Evolutionary conservation across 2,888 invertebrate genomes (phyloP).

Genomic region (Himalopsyche anomala): DNA sequence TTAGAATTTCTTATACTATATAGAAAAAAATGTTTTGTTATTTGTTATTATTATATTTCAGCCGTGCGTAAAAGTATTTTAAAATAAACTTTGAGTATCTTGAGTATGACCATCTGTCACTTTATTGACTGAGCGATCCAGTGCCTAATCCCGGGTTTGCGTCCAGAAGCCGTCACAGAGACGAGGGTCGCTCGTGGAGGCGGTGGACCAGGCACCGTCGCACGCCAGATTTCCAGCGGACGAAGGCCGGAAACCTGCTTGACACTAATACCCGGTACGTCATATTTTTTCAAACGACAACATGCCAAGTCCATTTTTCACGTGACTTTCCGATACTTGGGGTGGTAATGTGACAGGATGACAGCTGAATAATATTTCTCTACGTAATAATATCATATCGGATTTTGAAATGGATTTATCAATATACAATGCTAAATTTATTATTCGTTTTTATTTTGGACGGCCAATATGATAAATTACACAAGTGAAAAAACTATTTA

Average conservation of each 20-base stretch:
- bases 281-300: conserved; percentile 45
- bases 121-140: conserved; percentile 42
- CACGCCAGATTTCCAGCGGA: conserved; percentile 22
- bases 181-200: conserved; percentile 57
- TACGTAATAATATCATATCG: conserved; percentile 17
- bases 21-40: too few relatives aligned
- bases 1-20: too few relatives aligned
- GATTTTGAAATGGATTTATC: neutral
- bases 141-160: conserved; percentile 31
- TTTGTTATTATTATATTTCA: too few relatives aligned
- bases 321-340: conserved; percentile 42
- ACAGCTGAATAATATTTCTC: conserved; percentile 19
- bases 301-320: conserved; percentile 41
- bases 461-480: too few relatives aligned
- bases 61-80: too few relatives aligned
- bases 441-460: too few relatives aligned
- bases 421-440: conserved; percentile 9
- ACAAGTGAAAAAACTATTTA: too few relatives aligned
- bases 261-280: conserved; percentile 47
- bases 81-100: conserved; percentile 20
- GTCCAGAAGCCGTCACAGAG: conserved; percentile 47
- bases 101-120: conserved; percentile 13
- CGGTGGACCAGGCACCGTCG: conserved; percentile 27
- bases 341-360: conserved; percentile 21
- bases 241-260: conserved; percentile 38